phyloP scores from a whole-genome alignment of 2,113 vertebrate genomes.

The Spea bombifrons region DNA sequence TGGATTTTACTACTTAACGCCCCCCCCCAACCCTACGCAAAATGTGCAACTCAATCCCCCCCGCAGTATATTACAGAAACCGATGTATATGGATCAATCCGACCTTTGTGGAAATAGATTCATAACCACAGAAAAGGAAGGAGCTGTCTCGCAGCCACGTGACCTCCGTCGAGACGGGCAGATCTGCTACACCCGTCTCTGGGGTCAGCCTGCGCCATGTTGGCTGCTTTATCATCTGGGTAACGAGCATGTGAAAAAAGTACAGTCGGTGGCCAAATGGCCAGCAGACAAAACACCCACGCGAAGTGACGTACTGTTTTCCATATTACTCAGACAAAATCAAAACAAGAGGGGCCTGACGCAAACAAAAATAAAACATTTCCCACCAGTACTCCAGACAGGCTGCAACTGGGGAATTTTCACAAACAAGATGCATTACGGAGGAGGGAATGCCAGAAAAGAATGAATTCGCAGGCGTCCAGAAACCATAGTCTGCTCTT shows the following conservation, averaged over 20 bases:
- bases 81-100: constrained; percentile 63
- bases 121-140: constrained; percentile 53
- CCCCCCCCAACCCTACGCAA: constrained; percentile 70
- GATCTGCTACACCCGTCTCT: constrained; percentile 69
- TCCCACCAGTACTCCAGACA: constrained; percentile 82
- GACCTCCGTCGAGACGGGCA: constrained; percentile 65
- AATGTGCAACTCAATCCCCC: constrained; percentile 63
- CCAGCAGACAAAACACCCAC: constrained; percentile 80
- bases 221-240: constrained; percentile 74
- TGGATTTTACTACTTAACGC: constrained; percentile 65
- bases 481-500: neutral
- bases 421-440: constrained; percentile 36
- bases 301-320: constrained; percentile 80
- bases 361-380: constrained; percentile 85
- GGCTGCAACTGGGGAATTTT: constrained; percentile 51
- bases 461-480: neutral
- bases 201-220: constrained; percentile 69
- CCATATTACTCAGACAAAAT: constrained; percentile 81
- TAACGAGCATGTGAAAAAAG: constrained; percentile 78
- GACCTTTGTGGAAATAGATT: constrained; percentile 64
- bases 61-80: constrained; percentile 67
- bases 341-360: constrained; percentile 79
- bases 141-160: constrained; percentile 44
- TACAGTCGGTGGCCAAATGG: constrained; percentile 73
- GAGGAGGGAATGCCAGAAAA: constrained; percentile 28